Conservation (phyloP, 2,797 vertebrate species). For the Capromys pilorides region DNA sequence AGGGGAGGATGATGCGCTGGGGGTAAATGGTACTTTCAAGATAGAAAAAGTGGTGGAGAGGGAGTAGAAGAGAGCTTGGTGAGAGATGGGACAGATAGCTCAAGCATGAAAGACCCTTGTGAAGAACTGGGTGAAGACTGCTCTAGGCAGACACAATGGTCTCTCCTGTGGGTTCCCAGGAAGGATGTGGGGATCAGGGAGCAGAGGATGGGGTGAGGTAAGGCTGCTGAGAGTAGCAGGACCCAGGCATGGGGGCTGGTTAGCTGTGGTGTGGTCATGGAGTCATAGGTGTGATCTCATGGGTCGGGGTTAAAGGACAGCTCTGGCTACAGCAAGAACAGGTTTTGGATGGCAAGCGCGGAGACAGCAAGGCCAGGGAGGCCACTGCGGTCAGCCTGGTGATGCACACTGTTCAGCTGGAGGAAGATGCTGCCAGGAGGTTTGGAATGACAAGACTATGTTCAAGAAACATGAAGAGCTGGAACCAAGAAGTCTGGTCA, state of each 20-base stretch:
- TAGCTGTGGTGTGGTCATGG: accelerated
- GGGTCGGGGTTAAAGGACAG: accelerated
- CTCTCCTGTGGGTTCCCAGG: neutral
- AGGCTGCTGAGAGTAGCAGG: neutral
- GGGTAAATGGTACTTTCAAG: neutral
- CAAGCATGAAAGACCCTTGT: neutral
- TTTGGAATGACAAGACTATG: neutral
- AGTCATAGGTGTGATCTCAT: neutral
- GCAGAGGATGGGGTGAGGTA: accelerated
- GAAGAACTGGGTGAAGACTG: neutral
- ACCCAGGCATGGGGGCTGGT: accelerated
- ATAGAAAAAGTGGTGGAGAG: no score
- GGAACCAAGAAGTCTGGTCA: neutral
- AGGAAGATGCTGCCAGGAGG: neutral
- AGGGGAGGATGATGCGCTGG: neutral
- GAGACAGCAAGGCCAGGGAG: neutral
- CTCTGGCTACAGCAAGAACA: neutral
- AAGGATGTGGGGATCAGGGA: neutral
- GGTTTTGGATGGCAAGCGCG: neutral
- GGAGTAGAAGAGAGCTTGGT: neutral
- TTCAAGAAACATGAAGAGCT: neutral
- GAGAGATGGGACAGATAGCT: neutral
- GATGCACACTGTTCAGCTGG: neutral
- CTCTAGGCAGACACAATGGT: neutral
- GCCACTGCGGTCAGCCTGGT: neutral